phyloP scores from a whole-genome alignment of 2,113 vertebrate genomes.

The Dicerorhinus sumatrensis region DNA sequence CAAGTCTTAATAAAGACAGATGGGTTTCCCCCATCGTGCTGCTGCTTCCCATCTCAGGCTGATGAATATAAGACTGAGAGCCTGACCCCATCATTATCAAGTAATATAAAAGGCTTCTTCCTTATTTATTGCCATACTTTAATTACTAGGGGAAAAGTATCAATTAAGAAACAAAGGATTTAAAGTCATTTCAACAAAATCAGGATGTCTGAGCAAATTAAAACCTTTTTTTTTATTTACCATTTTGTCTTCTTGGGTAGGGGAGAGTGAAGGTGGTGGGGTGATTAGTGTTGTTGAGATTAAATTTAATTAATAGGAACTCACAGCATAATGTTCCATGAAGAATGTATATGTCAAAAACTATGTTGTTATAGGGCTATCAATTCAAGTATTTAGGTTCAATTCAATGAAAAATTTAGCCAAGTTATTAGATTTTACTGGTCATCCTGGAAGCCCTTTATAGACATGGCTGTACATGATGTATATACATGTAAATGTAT shows the following conservation, averaged over 20 bases:
- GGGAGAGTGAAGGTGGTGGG: neutral
- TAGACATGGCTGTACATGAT: neutral
- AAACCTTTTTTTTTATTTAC: constrained; percentile 18
- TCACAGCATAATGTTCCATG: neutral
- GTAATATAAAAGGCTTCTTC: constrained; percentile 66
- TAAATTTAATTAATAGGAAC: constrained; percentile 30
- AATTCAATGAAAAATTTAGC: constrained; percentile 4
- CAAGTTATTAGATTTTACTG: constrained; percentile 1
- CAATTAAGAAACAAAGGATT: constrained; percentile 66
- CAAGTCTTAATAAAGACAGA: constrained; percentile 84
- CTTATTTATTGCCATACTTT: constrained; percentile 78
- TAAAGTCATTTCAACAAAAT: constrained; percentile 66
- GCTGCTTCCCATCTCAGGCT: constrained; percentile 82
- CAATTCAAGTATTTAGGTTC: constrained; percentile 48
- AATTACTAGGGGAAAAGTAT: constrained; percentile 71
- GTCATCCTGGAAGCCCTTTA: constrained; percentile 19
- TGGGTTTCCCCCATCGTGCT: constrained; percentile 77
- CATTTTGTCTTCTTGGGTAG: constrained; percentile 31
- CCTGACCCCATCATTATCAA: constrained; percentile 75
- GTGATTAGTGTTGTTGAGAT: neutral
- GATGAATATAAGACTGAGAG: constrained; percentile 80
- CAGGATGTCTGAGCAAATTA: constrained; percentile 34
- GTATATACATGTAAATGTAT: no score
- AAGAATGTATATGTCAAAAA: constrained; percentile 17
- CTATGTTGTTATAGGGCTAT: neutral